Percentiles rank a stretch among this genome's conserved stretches.
Conservation (phyloP, 2,888 invertebrate species). For the Plagiodera versicolora region DNA sequence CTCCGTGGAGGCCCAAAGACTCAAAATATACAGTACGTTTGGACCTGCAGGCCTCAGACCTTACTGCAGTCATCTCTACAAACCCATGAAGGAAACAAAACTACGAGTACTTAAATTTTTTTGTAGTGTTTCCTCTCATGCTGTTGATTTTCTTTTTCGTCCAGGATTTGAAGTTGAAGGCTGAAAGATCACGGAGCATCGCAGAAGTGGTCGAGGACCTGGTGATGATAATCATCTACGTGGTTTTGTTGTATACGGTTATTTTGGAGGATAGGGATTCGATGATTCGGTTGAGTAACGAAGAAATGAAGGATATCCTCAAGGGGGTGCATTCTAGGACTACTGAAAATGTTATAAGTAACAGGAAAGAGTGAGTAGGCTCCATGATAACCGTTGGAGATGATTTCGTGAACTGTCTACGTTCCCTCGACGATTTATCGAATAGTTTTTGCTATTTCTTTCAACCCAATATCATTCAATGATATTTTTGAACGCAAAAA, state of each 20-base stretch:
- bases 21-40: conserved; percentile 33
- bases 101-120: conserved; percentile 24
- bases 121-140: no score
- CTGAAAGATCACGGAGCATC: conserved; percentile 23
- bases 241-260: conserved; percentile 39
- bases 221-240: conserved; percentile 40
- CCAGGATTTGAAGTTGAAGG: conserved; percentile 29
- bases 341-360: neutral
- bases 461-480: no score
- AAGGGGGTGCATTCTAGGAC: conserved; percentile 29
- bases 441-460: no score
- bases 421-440: no score
- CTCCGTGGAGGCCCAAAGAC: conserved; percentile 35
- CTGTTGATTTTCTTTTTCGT: neutral
- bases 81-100: conserved; percentile 21
- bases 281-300: conserved; percentile 30
- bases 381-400: neutral
- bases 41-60: conserved; percentile 34
- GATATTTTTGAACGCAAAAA: no score
- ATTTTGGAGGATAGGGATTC: conserved; percentile 36
- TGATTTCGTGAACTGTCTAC: conserved; percentile 10
- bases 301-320: conserved; percentile 35
- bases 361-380: conserved; percentile 19
- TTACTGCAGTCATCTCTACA: conserved; percentile 36
- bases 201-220: conserved; percentile 38